Percentiles rank a stretch among this genome's conserved stretches.
These are phyloP conservation scores for Epizoanthus fatuus DNA, from an alignment of 92 coral and sea anemone genomes.

Conservation along the genomic window DNA sequence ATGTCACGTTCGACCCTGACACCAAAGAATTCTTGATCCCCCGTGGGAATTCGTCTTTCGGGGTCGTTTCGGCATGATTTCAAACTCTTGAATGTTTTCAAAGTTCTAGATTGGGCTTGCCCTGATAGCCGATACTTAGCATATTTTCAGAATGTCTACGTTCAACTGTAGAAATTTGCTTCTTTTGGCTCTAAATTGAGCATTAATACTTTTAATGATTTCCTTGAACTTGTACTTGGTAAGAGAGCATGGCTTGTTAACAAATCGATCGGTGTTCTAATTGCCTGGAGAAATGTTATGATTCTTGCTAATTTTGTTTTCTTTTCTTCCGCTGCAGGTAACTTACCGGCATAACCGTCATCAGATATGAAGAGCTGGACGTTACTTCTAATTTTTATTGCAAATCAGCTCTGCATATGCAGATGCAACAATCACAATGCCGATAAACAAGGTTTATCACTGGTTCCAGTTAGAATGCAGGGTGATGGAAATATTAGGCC, in stretches of 20 bases:
- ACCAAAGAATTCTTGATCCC: slow-evolving; percentile 4
- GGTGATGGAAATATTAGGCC: slow-evolving; percentile 59
- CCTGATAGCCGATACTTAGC: slow-evolving; percentile 20
- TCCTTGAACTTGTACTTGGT: slow-evolving; percentile 24
- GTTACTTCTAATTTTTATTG: slow-evolving; percentile 11
- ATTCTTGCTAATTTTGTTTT: slow-evolving; percentile 72
- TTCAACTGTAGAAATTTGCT: slow-evolving; percentile 36
- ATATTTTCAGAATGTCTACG: slow-evolving; percentile 50
- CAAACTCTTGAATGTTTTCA: slow-evolving; percentile 35
- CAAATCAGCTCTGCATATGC: background rate
- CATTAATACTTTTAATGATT: slow-evolving; percentile 41
- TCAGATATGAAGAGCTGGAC: slow-evolving; percentile 1
- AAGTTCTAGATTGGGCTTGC: slow-evolving; percentile 49
- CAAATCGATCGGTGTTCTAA: slow-evolving; percentile 73
- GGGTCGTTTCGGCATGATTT: slow-evolving; percentile 20
- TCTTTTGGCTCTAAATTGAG: slow-evolving; percentile 11
- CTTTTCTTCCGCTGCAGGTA: slow-evolving; percentile 72
- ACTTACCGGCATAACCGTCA: slow-evolving; percentile 3
- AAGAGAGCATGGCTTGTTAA: slow-evolving; percentile 63
- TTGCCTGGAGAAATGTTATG: slow-evolving; percentile 88
- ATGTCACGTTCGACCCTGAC: slow-evolving; percentile 38
- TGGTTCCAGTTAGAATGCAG: slow-evolving; percentile 29
- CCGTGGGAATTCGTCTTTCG: slow-evolving; percentile 28
- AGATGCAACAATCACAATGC: background rate
- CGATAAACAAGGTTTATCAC: background rate